Evolutionary conservation across 2,797 vertebrate genomes (phyloP), one percentile per base, ranked within the genome.

Genomic region (Apogon hyalosoma): DNA sequence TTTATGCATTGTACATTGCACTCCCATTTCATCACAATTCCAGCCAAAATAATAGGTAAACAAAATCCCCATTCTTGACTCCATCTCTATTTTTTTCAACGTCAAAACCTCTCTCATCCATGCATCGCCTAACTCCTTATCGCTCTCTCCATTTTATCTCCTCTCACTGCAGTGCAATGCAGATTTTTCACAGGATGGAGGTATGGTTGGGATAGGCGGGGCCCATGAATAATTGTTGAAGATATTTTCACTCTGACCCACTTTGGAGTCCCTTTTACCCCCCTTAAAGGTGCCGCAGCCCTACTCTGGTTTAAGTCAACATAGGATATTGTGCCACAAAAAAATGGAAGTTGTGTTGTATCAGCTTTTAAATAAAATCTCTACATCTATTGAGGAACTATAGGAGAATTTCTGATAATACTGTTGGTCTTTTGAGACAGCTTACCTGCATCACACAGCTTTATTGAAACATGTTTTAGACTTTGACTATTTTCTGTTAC

Each of bases 231-330:
- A 92, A 94, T 94, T 93, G 90, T 93, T 93, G 88, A 91, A 92
- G 92, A 91, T 94, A 94, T 94, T 93, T 94, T 94, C 93, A 92
- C 92, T 90, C 90, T 94, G 94, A 94, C 94, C 94, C 92, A 94
- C 87, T 94, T 94, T 92, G 86, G 88, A 93, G 83, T 89, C 78
- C 76, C 84, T 89, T 89, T 91, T 77, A 69, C 83, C 89, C 82
- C 80, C 75, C 90, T 93, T 91, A 92, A 94, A 93, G 88, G 92
- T 91, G 90, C 90, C 82, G 80, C 85, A 87, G 74, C 52, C 63
- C 48, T 9, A 19, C 56, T 61, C 58, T 57, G 63, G 55, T 49
- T 77, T 48, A 58, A 78, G 54, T 81, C 82, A 65, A 79, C 65
- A 52, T n/a, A 19, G 15, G 48, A 68, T 54, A 48, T 79, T 73